Base-by-base conservation (phyloP, 2,888 invertebrate species). In the Nowickia ferox region DNA sequence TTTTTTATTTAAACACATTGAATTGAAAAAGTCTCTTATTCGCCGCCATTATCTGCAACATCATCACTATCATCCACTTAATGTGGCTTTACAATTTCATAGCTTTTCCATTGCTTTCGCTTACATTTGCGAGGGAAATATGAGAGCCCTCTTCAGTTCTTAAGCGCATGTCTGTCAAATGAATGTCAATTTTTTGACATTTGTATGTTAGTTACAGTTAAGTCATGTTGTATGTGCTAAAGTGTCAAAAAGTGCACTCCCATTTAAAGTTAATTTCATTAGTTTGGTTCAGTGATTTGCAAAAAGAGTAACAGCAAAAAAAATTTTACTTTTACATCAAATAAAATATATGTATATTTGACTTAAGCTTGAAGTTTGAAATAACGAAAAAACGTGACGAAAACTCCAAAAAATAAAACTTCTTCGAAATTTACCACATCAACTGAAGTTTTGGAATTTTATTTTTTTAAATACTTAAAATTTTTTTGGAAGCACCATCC, bases 161-260 rank as follows among this genome's bases (percentile, higher is more conserved):
- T 86, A 79, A 40, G 40, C 22, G 40, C 22, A 51, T 30, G 2
- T 44, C 74, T 82, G 82, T 82, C 85, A 86, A 78, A 86, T 82
- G 69, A 82, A 79, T 85, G 85, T 85, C 85, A 86, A 19, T 19
- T 82, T 75, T 86, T 75, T 82, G 78, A 66, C 85, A 82, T 66
- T 46, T 86, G 8, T 61, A 48, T 72, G 30, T 69, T 69, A 44
- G 77, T 51, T 80, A 59, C 48, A 61, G 63, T 68, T 61, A 30
- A 55, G 69, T 59, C 65, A 38, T 78, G 19, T 30, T 59, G 17
- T 19, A 2, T n/a, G 8, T 53, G 48, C 53, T 44, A 17, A 42
- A 53, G 57, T 74, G 66, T 75, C 69, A 72, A 57, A 75, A 75
- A 72, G 42, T 57, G 10, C n/a, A 75, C 68, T 66, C 79, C 74